These are phyloP conservation scores for Drosophila seguyi DNA, from an alignment of 1,140 invertebrate species.

Conservation along the genomic window DNA sequence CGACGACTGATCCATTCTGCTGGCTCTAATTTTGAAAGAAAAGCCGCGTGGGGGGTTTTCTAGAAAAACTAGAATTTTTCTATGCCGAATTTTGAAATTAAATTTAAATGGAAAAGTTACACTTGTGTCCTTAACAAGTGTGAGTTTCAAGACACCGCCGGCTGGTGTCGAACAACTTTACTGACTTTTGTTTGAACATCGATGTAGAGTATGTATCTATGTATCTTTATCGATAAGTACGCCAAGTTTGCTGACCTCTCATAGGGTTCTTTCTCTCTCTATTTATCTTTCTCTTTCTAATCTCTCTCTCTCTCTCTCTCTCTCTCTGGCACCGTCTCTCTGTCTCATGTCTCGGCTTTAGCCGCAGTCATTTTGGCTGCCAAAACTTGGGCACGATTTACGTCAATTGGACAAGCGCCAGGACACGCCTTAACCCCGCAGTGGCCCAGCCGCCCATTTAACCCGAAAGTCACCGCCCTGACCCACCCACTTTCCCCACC, in stretches of 20 bases:
- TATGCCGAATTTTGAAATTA: background rate
- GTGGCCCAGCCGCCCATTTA: conserved; percentile 14
- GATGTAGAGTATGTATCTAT: background rate
- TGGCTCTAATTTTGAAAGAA: background rate
- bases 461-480: background rate
- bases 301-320: background rate
- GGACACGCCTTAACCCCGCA: conserved; percentile 54
- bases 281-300: background rate
- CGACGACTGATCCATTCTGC: conserved; percentile 16
- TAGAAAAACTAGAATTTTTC: background rate
- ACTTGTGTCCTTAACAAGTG: too few relatives aligned
- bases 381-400: conserved; percentile 79
- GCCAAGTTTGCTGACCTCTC: conserved; percentile 66
- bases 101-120: too few relatives aligned
- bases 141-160: background rate
- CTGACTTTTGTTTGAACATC: too few relatives aligned
- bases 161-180: background rate
- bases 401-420: conserved; percentile 74
- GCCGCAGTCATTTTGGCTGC: conserved; percentile 74
- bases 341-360: conserved; percentile 44
- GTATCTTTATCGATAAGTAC: background rate
- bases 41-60: background rate
- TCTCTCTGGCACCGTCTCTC: background rate
- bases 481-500: too few relatives aligned
- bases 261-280: background rate